Evolutionary conservation across 1,140 invertebrate genomes (phyloP).

Genomic region (Potamilus streckersoni): DNA sequence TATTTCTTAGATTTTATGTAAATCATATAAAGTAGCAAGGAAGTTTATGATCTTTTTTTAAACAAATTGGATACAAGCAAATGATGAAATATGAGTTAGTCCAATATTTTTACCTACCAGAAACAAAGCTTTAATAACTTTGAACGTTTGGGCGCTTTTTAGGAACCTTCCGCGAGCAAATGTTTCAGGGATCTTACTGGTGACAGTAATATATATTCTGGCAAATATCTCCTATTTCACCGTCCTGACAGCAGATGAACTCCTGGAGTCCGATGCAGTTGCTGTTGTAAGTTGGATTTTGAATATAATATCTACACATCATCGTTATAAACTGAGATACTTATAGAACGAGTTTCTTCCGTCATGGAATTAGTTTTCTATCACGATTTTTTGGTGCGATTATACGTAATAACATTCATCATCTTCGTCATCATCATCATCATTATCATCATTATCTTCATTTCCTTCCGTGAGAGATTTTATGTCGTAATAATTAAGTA

Average conservation of each 20-base stretch:
- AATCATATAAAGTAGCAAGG: too few relatives aligned
- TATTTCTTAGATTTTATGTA: too few relatives aligned
- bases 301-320: conserved; percentile 2
- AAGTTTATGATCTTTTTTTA: too few relatives aligned
- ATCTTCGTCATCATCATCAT: too few relatives aligned
- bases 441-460: too few relatives aligned
- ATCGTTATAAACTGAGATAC: not conserved
- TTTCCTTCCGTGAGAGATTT: too few relatives aligned
- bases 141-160: conserved; percentile 41
- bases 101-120: not conserved
- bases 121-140: not conserved
- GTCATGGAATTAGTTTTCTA: too few relatives aligned
- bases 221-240: conserved; percentile 97
- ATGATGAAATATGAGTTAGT: not conserved
- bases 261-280: conserved; percentile 91
- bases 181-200: conserved; percentile 89
- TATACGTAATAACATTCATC: too few relatives aligned
- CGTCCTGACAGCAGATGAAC: conserved; percentile 84
- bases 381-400: too few relatives aligned
- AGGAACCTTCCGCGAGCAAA: conserved; percentile 96
- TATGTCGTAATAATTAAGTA: too few relatives aligned
- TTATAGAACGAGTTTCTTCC: not conserved
- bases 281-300: conserved; percentile 78
- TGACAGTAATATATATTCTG: conserved; percentile 93
- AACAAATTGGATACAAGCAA: not conserved